phyloP scores from a whole-genome alignment of 2,113 vertebrate genomes.

The Platycercus adscitus region DNA sequence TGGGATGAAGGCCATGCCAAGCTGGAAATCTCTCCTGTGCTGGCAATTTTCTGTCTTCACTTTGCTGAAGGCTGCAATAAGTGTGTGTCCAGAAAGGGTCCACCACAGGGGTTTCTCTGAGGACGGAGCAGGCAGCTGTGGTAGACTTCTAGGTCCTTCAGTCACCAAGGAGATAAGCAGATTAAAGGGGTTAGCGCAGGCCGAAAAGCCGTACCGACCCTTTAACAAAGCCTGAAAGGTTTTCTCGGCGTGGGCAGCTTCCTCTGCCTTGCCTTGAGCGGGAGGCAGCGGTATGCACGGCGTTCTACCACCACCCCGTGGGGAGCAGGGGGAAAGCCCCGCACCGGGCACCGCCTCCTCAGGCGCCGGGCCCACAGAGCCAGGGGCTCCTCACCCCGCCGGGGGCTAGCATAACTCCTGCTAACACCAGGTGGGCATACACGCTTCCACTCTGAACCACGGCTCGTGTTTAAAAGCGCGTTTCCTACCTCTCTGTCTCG shows the following conservation, averaged over 20 bases:
- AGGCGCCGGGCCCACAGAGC: neutral
- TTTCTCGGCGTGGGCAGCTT: neutral
- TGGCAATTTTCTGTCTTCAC: neutral
- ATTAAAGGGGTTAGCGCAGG: neutral
- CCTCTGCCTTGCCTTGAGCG: neutral
- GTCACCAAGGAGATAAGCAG: neutral
- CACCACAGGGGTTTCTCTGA: accelerated
- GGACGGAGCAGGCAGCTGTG: accelerated
- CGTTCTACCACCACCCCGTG: slow-evolving; percentile 30
- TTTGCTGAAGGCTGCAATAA: too few relatives aligned
- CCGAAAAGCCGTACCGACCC: too few relatives aligned
- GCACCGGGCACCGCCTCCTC: accelerated
- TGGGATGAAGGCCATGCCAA: neutral
- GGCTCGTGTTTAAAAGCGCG: accelerated
- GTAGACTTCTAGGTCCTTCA: neutral
- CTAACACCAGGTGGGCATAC: accelerated
- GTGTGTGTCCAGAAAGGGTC: accelerated
- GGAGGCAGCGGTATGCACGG: neutral
- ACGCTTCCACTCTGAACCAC: accelerated
- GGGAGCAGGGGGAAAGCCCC: neutral
- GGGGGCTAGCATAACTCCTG: accelerated
- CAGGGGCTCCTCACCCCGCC: too few relatives aligned
- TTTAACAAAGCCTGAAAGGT: neutral
- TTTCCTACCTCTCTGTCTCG: accelerated
- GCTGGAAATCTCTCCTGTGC: neutral